Evolutionary conservation across 2,113 vertebrate species (phyloP).

Genomic region (Myotis yumanensis): DNA sequence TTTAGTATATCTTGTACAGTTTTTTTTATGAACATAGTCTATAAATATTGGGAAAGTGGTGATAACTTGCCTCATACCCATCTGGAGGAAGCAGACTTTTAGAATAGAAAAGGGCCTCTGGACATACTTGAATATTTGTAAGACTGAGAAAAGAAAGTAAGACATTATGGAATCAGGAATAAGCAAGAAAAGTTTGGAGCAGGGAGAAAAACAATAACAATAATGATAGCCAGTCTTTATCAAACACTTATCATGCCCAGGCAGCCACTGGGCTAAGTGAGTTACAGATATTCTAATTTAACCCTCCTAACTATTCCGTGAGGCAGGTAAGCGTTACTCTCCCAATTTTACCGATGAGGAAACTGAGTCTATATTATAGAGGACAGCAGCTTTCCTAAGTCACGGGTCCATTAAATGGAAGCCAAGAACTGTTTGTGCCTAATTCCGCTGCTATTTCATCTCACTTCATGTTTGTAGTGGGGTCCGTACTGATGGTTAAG

Average conservation of each 20-base stretch:
- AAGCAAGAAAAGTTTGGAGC: constrained; percentile 34
- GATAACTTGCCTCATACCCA: constrained; percentile 68
- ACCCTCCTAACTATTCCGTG: not conserved
- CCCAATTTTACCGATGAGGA: not conserved
- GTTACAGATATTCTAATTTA: not conserved
- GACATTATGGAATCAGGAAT: constrained; percentile 48
- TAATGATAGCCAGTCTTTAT: not conserved
- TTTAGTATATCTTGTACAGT: constrained; percentile 32
- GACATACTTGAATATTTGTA: constrained; percentile 63
- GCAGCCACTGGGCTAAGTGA: not conserved
- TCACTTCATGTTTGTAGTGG: not conserved
- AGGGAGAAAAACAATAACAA: not conserved
- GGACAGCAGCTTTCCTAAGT: not conserved
- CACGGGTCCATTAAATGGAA: not conserved
- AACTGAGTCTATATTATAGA: not conserved
- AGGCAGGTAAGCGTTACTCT: not conserved
- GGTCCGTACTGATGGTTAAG: not conserved
- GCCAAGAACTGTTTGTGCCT: not conserved
- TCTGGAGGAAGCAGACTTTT: constrained; percentile 73
- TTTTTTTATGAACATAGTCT: constrained; percentile 34
- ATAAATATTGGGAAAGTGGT: constrained; percentile 67
- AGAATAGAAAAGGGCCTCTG: constrained; percentile 49
- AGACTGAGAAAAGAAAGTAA: constrained; percentile 48
- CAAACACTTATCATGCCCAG: not conserved
- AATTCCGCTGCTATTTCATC: not conserved